Percentiles rank a stretch among this genome's conserved stretches.
Conservation (phyloP, 92 coral and sea anemone genomes). For the Parazoanthus darwini region DNA sequence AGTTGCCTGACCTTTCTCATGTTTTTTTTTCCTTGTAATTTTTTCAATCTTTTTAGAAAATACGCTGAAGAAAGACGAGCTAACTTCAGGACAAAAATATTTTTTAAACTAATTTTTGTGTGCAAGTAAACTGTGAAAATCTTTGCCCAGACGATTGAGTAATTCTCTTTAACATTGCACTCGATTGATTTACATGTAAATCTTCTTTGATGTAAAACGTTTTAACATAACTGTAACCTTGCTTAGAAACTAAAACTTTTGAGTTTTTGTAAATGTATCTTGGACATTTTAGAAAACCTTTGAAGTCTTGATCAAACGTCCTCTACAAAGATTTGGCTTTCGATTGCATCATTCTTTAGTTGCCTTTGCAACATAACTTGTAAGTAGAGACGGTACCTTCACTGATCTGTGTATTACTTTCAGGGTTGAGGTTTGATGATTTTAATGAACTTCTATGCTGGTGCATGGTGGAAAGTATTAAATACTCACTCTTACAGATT, state of each 20-base stretch:
- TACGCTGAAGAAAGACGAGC: background rate
- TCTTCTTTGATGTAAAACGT: background rate
- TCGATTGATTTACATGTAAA: background rate
- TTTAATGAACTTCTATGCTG: conserved; percentile 2
- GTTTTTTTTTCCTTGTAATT: background rate
- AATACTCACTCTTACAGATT: background rate
- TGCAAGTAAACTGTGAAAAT: background rate
- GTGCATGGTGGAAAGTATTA: background rate
- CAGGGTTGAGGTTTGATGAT: background rate
- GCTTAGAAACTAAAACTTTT: background rate
- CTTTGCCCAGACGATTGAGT: background rate
- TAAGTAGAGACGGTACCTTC: background rate
- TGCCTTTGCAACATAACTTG: background rate
- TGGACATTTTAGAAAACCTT: background rate
- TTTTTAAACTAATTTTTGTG: conserved; percentile 10
- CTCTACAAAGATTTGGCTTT: background rate
- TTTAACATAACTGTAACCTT: background rate
- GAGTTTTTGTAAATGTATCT: background rate
- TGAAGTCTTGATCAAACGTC: background rate
- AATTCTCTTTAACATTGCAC: background rate
- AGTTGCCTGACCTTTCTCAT: background rate
- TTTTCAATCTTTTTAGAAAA: conserved; percentile 20
- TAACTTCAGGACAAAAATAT: background rate
- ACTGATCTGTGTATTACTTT: background rate
- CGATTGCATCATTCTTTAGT: background rate